These are phyloP conservation scores for Muscicapa comitata DNA, from an alignment of 2,797 vertebrate genomes.

Conservation along the genomic window DNA sequence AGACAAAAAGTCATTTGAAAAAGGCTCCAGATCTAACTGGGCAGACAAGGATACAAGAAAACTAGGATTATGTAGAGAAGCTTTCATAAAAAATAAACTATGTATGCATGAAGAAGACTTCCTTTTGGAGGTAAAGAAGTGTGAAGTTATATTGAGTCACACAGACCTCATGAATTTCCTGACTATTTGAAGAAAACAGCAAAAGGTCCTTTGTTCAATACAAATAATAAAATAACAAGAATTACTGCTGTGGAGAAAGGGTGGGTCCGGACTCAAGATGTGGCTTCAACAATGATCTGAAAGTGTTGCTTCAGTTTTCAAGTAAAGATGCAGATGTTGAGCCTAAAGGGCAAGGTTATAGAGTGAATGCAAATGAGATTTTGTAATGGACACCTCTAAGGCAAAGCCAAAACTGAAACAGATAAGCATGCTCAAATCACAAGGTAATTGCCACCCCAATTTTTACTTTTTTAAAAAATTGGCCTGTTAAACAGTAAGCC, in stretches of 20 bases:
- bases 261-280: background rate
- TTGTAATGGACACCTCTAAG: background rate
- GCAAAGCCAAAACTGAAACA: background rate
- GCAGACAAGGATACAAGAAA: background rate
- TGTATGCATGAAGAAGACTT: background rate
- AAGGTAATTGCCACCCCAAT: background rate
- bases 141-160: background rate
- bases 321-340: background rate
- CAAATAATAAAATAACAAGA: slow-evolving; percentile 4
- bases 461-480: background rate
- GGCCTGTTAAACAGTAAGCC: slow-evolving; percentile 21
- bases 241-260: background rate
- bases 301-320: background rate
- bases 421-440: background rate
- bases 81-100: background rate
- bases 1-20: background rate
- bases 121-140: background rate
- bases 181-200: background rate
- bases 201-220: background rate
- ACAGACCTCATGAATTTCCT: background rate
- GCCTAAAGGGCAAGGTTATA: background rate
- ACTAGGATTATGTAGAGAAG: background rate
- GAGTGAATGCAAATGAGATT: background rate
- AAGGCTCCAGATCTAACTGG: background rate
- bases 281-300: background rate